Evolutionary conservation across 2,113 vertebrate species (phyloP).

Genomic region (Ailuropoda melanoleuca): DNA sequence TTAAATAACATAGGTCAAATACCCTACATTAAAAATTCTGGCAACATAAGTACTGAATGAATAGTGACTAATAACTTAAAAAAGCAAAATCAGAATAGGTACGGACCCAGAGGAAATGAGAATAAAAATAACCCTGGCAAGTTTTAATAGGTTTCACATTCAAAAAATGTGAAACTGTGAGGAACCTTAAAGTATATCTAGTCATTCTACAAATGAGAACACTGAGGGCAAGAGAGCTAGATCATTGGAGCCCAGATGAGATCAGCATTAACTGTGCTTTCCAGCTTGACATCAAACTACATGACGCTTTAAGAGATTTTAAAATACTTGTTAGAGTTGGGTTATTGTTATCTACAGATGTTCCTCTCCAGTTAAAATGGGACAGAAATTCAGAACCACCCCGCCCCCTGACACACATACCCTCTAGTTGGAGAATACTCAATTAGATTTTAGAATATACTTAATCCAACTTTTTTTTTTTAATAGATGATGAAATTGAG

Average conservation of each 20-base stretch:
- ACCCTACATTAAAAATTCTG: not conserved
- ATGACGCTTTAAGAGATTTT: not conserved
- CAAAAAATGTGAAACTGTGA: constrained; percentile 1
- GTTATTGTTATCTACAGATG: not conserved
- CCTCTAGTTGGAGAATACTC: not conserved
- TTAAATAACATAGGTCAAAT: constrained; percentile 18
- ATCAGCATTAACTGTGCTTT: not conserved
- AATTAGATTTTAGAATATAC: not conserved
- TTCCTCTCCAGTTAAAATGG: constrained; percentile 1
- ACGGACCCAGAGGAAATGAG: constrained; percentile 10
- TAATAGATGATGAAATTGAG: not conserved
- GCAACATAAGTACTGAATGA: not conserved
- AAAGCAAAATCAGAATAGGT: not conserved
- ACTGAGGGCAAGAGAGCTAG: not conserved
- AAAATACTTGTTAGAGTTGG: not conserved
- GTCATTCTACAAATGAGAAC: not conserved
- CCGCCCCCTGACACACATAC: not conserved
- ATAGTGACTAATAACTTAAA: not conserved
- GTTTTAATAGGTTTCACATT: not conserved
- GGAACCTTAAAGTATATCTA: not conserved
- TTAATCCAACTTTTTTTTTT: not conserved
- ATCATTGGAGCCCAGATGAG: not conserved
- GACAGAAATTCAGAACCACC: not conserved
- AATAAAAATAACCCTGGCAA: not conserved
- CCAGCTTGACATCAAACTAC: not conserved